Evolutionary conservation across 2,888 invertebrate species (phyloP).

Genomic region (Agelastica alni): DNA sequence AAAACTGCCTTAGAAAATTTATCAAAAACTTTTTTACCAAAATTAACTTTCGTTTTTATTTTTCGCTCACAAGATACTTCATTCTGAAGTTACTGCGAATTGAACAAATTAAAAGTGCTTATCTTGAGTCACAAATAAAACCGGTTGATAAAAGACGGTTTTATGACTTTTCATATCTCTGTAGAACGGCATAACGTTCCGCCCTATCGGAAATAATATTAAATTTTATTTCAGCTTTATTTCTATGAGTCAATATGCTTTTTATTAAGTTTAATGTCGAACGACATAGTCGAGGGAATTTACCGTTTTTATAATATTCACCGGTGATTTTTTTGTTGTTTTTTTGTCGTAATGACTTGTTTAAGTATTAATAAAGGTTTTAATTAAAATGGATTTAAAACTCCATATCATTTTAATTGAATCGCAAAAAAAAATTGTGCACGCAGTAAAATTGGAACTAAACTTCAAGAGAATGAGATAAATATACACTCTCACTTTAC

Average conservation of each 20-base stretch:
- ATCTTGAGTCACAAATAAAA: conserved; percentile 15
- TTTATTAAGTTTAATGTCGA: conserved; percentile 13
- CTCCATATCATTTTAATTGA: too few species aligned
- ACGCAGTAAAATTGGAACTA: too few species aligned
- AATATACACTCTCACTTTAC: too few species aligned
- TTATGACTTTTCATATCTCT: conserved; percentile 18
- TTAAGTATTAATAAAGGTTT: too few species aligned
- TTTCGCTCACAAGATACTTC: too few species aligned
- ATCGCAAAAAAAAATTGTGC: too few species aligned
- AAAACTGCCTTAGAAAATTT: too few species aligned
- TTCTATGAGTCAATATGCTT: conserved; percentile 15
- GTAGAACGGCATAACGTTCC: conserved; percentile 11
- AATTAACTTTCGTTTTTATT: too few species aligned
- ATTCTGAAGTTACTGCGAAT: conserved; percentile 2
- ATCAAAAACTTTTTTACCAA: too few species aligned
- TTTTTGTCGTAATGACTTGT: too few species aligned
- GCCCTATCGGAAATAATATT: conserved; percentile 21
- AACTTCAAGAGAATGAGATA: too few species aligned
- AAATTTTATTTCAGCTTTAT: conserved; percentile 22
- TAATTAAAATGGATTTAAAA: too few species aligned
- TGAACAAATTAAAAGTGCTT: conserved; percentile 19
- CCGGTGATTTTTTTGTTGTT: conserved; percentile 1
- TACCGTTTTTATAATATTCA: conserved; percentile 8
- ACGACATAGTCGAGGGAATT: conserved; percentile 12
- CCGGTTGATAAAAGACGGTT: conserved; percentile 11